Percentiles rank a stretch among this genome's conserved stretches.
phyloP scores from a whole-genome alignment of 1,140 invertebrate genomes.

The Amyelois transitella region DNA sequence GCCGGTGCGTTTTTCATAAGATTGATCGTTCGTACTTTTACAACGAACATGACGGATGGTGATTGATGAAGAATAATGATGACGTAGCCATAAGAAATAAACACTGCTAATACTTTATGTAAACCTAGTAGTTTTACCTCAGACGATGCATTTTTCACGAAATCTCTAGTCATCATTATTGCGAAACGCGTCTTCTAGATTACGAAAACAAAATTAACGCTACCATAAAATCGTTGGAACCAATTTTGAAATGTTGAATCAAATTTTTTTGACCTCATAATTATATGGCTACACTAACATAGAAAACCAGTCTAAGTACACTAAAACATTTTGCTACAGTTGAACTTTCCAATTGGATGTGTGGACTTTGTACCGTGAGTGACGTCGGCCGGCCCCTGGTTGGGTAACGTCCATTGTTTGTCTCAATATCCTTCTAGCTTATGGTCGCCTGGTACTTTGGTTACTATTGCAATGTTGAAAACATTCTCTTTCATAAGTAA shows the following conservation, averaged over 20 bases:
- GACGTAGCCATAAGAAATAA: too few relatives aligned
- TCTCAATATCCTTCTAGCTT: slow-evolving; percentile 23
- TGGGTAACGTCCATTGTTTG: slow-evolving; percentile 29
- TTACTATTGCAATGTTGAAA: too few relatives aligned
- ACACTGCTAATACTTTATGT: too few relatives aligned
- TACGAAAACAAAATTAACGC: not conserved
- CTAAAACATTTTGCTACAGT: slow-evolving; percentile 22
- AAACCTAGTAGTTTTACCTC: too few relatives aligned
- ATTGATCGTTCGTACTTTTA: too few relatives aligned
- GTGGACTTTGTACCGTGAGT: slow-evolving; percentile 49
- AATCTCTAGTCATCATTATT: not conserved
- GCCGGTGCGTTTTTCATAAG: too few relatives aligned
- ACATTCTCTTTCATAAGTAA: too few relatives aligned
- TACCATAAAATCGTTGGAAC: not conserved
- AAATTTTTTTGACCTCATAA: not conserved
- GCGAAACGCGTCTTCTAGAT: not conserved
- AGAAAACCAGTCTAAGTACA: slow-evolving; percentile 1
- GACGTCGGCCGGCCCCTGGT: slow-evolving; percentile 30
- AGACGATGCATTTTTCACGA: not conserved
- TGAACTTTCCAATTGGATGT: slow-evolving; percentile 35
- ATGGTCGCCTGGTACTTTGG: not conserved
- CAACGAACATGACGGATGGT: too few relatives aligned
- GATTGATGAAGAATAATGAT: too few relatives aligned
- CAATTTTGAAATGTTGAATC: not conserved
- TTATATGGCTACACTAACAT: slow-evolving; percentile 5